Conservation (phyloP, 2,888 invertebrate genomes). For the Theristus sp. region DNA sequence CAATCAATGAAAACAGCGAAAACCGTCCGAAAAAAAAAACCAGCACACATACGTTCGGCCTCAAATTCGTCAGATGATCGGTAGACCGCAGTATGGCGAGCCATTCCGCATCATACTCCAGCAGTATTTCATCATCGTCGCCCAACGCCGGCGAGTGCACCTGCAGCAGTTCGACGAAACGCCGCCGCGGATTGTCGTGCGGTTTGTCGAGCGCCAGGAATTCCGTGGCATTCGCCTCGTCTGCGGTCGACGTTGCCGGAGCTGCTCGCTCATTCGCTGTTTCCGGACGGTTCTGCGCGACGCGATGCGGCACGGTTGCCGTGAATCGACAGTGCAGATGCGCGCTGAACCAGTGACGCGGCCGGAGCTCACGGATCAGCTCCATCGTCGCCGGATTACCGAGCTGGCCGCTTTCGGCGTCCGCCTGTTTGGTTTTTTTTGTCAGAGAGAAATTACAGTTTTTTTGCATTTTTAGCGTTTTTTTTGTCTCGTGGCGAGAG, state of each 20-base stretch:
- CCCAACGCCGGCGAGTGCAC: neutral
- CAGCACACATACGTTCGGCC: neutral
- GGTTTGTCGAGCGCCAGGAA: conserved; percentile 1
- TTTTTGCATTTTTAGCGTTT: too few species aligned
- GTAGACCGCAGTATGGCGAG: neutral
- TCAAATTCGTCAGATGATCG: neutral
- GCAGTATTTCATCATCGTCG: neutral
- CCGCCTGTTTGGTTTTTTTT: too few species aligned
- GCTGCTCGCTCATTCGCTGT: too few species aligned
- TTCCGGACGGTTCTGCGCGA: too few species aligned
- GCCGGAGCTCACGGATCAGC: conserved; percentile 56
- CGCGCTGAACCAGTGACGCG: conserved; percentile 84
- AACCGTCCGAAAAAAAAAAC: too few species aligned
- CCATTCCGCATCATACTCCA: neutral
- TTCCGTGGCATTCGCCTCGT: neutral
- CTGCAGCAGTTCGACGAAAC: neutral
- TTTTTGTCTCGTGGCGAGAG: too few species aligned
- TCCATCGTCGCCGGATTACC: conserved; percentile 71
- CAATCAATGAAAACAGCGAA: too few species aligned
- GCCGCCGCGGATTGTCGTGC: neutral
- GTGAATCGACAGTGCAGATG: conserved; percentile 91
- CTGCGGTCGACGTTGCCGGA: too few species aligned
- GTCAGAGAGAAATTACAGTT: too few species aligned
- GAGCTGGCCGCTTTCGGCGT: conserved; percentile 57
- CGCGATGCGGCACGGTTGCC: conserved; percentile 64